Conservation (phyloP, 2,797 vertebrate species). For the Lepilemur septentrionalis region DNA sequence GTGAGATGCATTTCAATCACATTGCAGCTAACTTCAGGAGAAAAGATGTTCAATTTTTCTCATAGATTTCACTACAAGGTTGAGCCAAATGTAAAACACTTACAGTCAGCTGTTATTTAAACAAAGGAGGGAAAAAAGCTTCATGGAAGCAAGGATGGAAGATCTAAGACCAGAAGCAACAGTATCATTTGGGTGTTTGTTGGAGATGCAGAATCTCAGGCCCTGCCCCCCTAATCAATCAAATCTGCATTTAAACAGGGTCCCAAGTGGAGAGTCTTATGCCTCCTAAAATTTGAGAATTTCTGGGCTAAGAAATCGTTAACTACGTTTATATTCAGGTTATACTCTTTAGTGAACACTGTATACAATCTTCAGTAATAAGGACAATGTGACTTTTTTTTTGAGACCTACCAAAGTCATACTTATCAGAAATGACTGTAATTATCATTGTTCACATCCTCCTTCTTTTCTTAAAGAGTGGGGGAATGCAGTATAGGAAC, state of each 20-base stretch:
- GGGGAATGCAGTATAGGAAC: no score
- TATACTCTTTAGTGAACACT: neutral
- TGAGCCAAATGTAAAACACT: constrained; percentile 2
- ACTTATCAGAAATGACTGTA: neutral
- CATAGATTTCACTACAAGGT: neutral
- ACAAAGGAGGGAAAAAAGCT: neutral
- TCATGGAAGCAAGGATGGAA: neutral
- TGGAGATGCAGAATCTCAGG: neutral
- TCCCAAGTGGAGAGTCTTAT: neutral
- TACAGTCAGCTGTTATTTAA: neutral
- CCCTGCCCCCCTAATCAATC: neutral
- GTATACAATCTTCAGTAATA: neutral
- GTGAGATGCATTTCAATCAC: neutral
- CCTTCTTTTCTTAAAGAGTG: neutral
- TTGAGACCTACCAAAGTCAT: neutral
- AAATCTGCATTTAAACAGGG: neutral
- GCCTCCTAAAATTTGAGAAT: neutral
- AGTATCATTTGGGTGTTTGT: neutral
- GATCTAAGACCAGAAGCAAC: neutral
- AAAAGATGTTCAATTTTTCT: constrained; percentile 18
- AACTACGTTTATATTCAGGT: neutral
- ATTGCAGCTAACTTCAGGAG: constrained; percentile 23
- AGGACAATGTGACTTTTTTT: neutral
- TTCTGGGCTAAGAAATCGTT: neutral
- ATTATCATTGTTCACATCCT: neutral